Base-by-base conservation (phyloP, 2,113 vertebrate genomes). In the Zingel zingel region DNA sequence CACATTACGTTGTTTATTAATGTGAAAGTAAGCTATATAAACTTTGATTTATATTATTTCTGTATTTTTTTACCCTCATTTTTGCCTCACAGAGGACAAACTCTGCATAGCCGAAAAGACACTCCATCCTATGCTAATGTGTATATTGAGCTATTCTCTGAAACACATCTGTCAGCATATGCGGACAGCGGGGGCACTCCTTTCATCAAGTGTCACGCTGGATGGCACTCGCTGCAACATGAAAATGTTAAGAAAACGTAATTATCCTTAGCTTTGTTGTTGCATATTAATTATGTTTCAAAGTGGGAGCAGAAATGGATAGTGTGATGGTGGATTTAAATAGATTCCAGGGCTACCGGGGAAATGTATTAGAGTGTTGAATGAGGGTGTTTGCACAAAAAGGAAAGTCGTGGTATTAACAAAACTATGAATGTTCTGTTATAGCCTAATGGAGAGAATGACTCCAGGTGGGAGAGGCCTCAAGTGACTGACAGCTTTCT, bases 161-260 rank as follows among this genome's bases (percentile, higher is more conserved):
- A 85, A 87, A 81, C 58, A 13, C 74, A 74, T 84, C 84, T 63
- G 86, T 84, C 92, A 89, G 88, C 81, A 65, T 54, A 30, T 11
- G 77, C 19, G 18, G 86, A 77, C 82, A 81, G 66, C 79, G 71
- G 75, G 83, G 87, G 78, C 69, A 82, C 72, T 53, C 16, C 73
- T 90, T 88, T 93, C 77, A 91, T 93, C 78, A 86, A 88, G 71
- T 75, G 67, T 81, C 83, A 82, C 50, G 65, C 62, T 79, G 83
- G 69, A 89, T 80, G 73, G 81, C 66, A 74, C 73, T 80, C 33
- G 18, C 77, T 65, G 86, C 63, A 74, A 74, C 36, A 82, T 84
- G 76, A 90, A 87, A 91, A 88, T 88, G 66, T 73, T 81, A 82
- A 82, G 47, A 88, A 93, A 90, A 83, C 88, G 57, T 85, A 92